phyloP scores from a whole-genome alignment of 2,797 vertebrate genomes.

The Diceros bicornis region DNA sequence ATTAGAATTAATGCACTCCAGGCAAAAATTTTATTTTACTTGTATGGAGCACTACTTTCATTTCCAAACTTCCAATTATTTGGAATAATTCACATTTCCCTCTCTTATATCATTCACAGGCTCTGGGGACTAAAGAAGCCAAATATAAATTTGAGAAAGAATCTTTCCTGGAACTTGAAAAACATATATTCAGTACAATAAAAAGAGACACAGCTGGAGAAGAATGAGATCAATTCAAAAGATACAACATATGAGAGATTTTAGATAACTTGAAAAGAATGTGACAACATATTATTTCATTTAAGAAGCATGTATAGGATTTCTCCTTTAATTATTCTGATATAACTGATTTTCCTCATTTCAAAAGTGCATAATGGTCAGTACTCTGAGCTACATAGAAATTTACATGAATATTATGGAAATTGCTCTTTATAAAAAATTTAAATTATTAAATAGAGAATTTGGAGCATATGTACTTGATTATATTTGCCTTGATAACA shows the following conservation, averaged over 20 bases:
- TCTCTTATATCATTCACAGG: slow-evolving; percentile 42
- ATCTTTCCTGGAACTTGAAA: slow-evolving; percentile 58
- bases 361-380: background rate
- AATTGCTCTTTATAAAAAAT: background rate
- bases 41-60: slow-evolving; percentile 27
- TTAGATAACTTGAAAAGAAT: slow-evolving; percentile 37
- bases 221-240: slow-evolving; percentile 44
- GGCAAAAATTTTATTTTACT: slow-evolving; percentile 42
- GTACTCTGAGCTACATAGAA: background rate
- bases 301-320: slow-evolving; percentile 44
- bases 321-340: slow-evolving; percentile 33
- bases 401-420: background rate
- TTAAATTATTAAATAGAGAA: slow-evolving; percentile 28
- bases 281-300: slow-evolving; percentile 31
- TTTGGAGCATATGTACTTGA: background rate
- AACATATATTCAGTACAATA: background rate
- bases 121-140: slow-evolving; percentile 30
- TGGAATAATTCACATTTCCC: slow-evolving; percentile 64
- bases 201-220: background rate
- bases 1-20: slow-evolving; percentile 55
- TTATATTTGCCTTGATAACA: background rate
- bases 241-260: background rate
- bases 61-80: slow-evolving; percentile 61
- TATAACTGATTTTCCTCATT: background rate
- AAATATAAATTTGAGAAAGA: slow-evolving; percentile 70